A percentile compares a stretch with the other conserved stretches of the same genome.
These are phyloP conservation scores for Platyura marginata DNA, from an alignment of 1,140 invertebrate species.

Conservation along the genomic window DNA sequence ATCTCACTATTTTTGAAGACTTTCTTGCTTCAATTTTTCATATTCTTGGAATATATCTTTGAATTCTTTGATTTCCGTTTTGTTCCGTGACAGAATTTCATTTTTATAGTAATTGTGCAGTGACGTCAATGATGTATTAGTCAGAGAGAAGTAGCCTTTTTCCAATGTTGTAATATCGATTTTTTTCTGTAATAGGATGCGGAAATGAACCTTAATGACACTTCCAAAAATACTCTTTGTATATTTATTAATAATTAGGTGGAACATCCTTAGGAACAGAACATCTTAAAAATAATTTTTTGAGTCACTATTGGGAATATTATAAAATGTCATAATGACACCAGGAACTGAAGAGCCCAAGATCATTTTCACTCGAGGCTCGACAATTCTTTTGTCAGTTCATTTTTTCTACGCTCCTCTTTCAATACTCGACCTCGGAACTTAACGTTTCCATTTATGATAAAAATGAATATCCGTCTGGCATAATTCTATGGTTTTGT, in stretches of 20 bases:
- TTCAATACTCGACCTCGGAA: neutral
- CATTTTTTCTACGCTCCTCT: no score
- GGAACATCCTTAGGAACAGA: no score
- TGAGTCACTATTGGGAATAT: no score
- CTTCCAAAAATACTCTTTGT: no score
- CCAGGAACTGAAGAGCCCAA: neutral
- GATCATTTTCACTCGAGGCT: neutral
- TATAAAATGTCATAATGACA: neutral
- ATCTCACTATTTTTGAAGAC: no score
- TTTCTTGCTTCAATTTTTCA: conserved; percentile 22
- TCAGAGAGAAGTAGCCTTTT: conserved; percentile 13
- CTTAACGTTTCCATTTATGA: neutral
- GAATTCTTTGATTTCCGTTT: conserved; percentile 17
- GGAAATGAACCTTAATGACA: neutral
- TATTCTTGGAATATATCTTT: conserved; percentile 18
- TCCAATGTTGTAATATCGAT: conserved; percentile 11
- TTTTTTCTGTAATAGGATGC: conserved; percentile 5
- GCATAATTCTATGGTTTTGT: no score
- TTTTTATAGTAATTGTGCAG: conserved; percentile 24
- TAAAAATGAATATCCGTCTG: no score
- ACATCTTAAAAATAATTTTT: no score
- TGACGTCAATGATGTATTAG: conserved; percentile 15
- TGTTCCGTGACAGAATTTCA: conserved; percentile 18
- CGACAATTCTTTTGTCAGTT: neutral
- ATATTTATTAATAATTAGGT: no score